Base-by-base conservation (phyloP, 2,797 vertebrate genomes). In the Lepus oiostolus region DNA sequence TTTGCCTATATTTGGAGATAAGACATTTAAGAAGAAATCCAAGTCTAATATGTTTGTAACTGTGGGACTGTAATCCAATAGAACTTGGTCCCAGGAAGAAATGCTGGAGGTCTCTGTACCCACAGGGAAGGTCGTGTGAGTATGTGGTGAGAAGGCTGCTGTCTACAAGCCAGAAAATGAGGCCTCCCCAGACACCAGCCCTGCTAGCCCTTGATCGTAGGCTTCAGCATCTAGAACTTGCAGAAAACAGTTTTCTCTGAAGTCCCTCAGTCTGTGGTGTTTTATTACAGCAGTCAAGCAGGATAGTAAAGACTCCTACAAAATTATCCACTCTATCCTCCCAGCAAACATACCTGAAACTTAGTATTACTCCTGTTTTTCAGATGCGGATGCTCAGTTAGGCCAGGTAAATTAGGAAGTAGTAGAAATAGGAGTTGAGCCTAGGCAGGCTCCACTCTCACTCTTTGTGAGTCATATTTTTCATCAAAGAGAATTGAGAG, bases 401-500 rank as follows among this genome's bases (percentile, higher is more conserved):
- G 76, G 4, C 24, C 28, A 63, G 12, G 14, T 42, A 13, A 76
- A 6, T 81, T 71, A 38, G 8, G n/a, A 89, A 17, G 5, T n/a
- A 67, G 50, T 2, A 63, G 38, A 75, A 63, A 26, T 13, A 70
- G 52, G 75, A 65, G 22, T 58, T n/a, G 63, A 83, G 42, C 12
- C 38, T 74, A 21, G 26, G 0, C 1, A 58, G 12, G 8, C 28
- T 88, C 1, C 93, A n/a, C 7, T 88, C 71, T 70, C 42, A 65
- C 80, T 82, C 26, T 65, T 62, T 21, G 16, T 70, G 70, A 85
- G 32, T 28, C 35, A 68, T 26, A 28, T 11, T 30, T 94, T 81
- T 82, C 28, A 84, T 22, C 52, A 70, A 72, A 87, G 63, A 74
- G 86, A 93, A 63, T 10, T 50, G n/a, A 70, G 10, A 10, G 16